Evolutionary conservation across 2,797 vertebrate species (phyloP).

Genomic region (Tangara arthus): DNA sequence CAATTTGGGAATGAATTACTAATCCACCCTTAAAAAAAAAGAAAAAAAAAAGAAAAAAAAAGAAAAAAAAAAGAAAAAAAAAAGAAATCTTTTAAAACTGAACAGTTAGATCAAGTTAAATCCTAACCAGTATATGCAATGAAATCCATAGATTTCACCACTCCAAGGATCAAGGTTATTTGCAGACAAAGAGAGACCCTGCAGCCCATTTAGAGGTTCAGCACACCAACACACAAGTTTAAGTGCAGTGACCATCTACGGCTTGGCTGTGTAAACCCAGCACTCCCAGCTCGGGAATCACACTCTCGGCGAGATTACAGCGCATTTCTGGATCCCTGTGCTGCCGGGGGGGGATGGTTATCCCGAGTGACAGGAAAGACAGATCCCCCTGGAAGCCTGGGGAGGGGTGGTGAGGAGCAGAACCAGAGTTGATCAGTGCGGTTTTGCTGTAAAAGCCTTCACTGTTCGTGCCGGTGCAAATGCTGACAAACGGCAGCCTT

Average conservation of each 20-base stretch:
- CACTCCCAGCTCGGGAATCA: slow-evolving; percentile 67
- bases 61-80: no score
- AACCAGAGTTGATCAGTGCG: slow-evolving; percentile 35
- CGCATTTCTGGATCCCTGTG: slow-evolving; percentile 64
- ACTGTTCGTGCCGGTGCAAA: slow-evolving; percentile 27
- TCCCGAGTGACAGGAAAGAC: slow-evolving; percentile 74
- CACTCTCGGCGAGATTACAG: slow-evolving; percentile 69
- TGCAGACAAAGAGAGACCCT: background rate
- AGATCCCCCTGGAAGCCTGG: slow-evolving; percentile 64
- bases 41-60: background rate
- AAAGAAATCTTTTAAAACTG: background rate
- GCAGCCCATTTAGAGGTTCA: background rate
- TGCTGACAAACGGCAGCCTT: slow-evolving; percentile 36
- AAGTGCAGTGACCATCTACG: slow-evolving; percentile 22
- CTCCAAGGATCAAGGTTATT: background rate
- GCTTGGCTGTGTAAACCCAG: slow-evolving; percentile 50
- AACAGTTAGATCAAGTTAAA: background rate
- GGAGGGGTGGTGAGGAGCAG: slow-evolving; percentile 26
- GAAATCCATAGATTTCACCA: slow-evolving; percentile 26
- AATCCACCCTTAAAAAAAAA: background rate
- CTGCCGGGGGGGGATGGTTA: slow-evolving; percentile 63
- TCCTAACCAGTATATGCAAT: background rate
- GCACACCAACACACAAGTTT: background rate
- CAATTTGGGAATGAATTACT: background rate
- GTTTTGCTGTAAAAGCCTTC: slow-evolving; percentile 60